phyloP scores from a whole-genome alignment of 2,888 invertebrate species.

The Cinara cedri region DNA sequence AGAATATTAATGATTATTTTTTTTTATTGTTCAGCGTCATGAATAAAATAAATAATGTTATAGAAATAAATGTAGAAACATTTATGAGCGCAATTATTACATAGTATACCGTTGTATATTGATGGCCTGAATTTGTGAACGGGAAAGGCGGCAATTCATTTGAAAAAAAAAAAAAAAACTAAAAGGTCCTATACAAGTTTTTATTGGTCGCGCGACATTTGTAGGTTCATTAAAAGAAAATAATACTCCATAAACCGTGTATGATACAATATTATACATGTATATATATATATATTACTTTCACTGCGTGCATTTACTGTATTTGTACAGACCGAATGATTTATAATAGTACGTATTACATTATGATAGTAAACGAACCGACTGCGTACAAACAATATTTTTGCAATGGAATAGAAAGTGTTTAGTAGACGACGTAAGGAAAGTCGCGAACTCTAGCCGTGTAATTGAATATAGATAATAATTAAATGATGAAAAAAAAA shows the following conservation, averaged over 20 bases:
- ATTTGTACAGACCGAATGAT: constrained; percentile 32
- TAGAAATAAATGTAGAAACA: background rate
- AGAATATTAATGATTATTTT: background rate
- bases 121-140: background rate
- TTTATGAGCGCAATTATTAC: background rate
- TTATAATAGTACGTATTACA: constrained; percentile 15
- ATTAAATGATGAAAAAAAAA: too few species aligned
- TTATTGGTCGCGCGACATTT: constrained; percentile 26
- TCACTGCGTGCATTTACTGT: background rate
- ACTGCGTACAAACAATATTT: constrained; percentile 1
- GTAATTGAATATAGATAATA: constrained; percentile 11
- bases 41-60: too few species aligned
- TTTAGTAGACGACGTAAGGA: background rate
- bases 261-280: too few species aligned
- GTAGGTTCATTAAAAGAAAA: constrained; percentile 38
- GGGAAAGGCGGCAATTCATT: background rate
- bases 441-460: background rate
- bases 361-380: background rate
- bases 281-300: constrained; percentile 14
- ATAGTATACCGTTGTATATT: background rate
- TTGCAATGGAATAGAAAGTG: background rate
- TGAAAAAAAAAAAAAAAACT: constrained; percentile 8
- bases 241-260: background rate
- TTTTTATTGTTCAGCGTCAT: background rate
- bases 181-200: constrained; percentile 15